Evolutionary conservation across 1,140 invertebrate species (phyloP).

Genomic region (Hydropsyche tenuis): DNA sequence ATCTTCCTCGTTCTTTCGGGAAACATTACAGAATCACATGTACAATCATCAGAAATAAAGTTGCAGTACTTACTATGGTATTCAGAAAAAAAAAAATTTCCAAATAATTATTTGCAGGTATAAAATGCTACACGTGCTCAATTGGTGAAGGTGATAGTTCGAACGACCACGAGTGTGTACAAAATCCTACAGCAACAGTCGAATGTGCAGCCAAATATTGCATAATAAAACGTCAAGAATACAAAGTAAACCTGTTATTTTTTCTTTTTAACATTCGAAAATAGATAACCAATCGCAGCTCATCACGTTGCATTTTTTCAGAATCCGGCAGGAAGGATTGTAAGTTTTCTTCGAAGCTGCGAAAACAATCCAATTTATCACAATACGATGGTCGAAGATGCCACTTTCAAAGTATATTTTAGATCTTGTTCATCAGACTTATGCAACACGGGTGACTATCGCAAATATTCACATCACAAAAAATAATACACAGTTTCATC

Average conservation of each 20-base stretch:
- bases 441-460: slow-evolving; percentile 59
- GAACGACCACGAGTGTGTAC: slow-evolving; percentile 38
- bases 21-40: too few species aligned
- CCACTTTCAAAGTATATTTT: slow-evolving; percentile 59
- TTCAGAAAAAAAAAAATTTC: too few species aligned
- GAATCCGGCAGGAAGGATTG: slow-evolving; percentile 59
- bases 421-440: slow-evolving; percentile 60
- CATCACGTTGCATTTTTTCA: slow-evolving; percentile 50
- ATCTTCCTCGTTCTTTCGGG: too few species aligned
- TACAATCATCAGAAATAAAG: too few species aligned
- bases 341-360: slow-evolving; percentile 61
- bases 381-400: slow-evolving; percentile 60
- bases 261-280: too few species aligned
- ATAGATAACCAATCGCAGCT: too few species aligned
- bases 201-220: slow-evolving; percentile 60
- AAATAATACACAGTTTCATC: neutral
- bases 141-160: slow-evolving; percentile 41
- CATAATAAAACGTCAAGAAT: slow-evolving; percentile 61
- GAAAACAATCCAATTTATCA: slow-evolving; percentile 57
- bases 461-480: neutral
- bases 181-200: slow-evolving; percentile 51
- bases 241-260: too few species aligned
- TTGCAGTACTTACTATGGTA: too few species aligned
- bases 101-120: slow-evolving; percentile 10
- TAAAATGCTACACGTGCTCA: slow-evolving; percentile 46